phyloP scores from a whole-genome alignment of 92 coral and sea anemone species.

The Diadumene lineata region DNA sequence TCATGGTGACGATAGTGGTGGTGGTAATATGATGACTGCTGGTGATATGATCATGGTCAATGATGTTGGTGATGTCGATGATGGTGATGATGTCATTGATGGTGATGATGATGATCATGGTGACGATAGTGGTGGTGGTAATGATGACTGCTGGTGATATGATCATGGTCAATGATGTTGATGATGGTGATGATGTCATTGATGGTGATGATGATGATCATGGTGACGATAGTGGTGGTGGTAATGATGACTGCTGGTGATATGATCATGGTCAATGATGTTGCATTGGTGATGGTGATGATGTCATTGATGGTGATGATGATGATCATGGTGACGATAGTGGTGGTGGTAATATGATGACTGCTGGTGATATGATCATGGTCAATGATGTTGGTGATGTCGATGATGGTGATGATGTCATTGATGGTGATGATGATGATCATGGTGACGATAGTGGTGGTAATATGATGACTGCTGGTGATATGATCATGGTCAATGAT shows the following conservation, averaged over 20 bases:
- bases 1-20: neutral
- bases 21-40: neutral
- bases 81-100: neutral
- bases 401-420: neutral
- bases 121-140: neutral
- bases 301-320: neutral
- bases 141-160: neutral
- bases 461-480: neutral
- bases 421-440: neutral
- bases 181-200: neutral
- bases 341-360: neutral
- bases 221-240: neutral
- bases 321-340: neutral
- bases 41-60: too few species aligned
- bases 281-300: neutral
- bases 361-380: neutral
- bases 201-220: neutral
- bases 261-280: too few species aligned
- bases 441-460: neutral
- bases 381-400: neutral
- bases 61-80: slow-evolving; percentile 1
- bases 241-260: neutral
- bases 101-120: neutral
- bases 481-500: neutral
- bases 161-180: neutral